Conservation (phyloP, 2,113 vertebrate species). For the Phrynosoma blainvillii region DNA sequence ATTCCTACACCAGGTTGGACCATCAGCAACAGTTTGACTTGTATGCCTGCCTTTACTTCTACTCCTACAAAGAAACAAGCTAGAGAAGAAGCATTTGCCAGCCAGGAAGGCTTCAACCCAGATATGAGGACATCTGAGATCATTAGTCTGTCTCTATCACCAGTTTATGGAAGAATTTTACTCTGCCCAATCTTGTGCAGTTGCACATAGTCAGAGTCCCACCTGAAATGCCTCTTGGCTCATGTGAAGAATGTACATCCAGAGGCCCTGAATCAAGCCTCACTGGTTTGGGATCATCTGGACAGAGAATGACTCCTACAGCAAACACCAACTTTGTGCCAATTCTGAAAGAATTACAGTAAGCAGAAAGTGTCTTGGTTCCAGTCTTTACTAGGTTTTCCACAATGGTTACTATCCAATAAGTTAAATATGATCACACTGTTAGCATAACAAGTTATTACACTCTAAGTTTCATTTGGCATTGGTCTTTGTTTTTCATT, state of each 20-base stretch:
- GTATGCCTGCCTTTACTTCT: background rate
- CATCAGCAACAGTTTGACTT: background rate
- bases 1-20: no score
- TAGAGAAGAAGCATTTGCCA: background rate
- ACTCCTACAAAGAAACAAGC: background rate
- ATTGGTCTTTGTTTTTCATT: slow-evolving; percentile 2
- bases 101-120: background rate
- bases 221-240: background rate
- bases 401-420: background rate
- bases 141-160: background rate
- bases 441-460: background rate
- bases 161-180: background rate
- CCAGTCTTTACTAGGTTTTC: background rate
- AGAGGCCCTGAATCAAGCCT: background rate
- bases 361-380: background rate
- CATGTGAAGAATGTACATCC: background rate
- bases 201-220: background rate
- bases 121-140: background rate
- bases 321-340: background rate
- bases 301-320: background rate
- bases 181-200: background rate
- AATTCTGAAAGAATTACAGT: background rate
- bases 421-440: slow-evolving; percentile 8
- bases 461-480: background rate
- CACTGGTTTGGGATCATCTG: background rate